Conservation (phyloP, 2,797 vertebrate species). For the Enteromius argenteus region DNA sequence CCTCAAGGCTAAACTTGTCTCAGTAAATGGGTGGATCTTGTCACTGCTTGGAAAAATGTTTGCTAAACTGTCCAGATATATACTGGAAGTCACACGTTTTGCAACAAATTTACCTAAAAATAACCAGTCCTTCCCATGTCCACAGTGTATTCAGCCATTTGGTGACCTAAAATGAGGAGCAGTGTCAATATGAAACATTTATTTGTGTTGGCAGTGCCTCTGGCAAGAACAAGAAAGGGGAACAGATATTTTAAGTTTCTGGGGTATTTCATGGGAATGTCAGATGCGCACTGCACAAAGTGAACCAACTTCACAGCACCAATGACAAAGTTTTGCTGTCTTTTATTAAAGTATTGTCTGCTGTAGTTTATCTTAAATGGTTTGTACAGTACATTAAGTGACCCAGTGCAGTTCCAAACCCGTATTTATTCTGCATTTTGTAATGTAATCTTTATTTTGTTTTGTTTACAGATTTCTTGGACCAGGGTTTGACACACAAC, state of each 20-base stretch:
- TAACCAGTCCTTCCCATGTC: conserved; percentile 8
- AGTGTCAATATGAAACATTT: conserved; percentile 31
- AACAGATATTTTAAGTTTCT: conserved; percentile 37
- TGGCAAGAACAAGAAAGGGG: conserved; percentile 38
- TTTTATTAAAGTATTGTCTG: neutral
- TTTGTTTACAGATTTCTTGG: neutral
- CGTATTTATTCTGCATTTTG: neutral
- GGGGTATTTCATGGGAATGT: conserved; percentile 6
- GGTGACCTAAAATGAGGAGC: conserved; percentile 37
- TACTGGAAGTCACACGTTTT: conserved; percentile 20
- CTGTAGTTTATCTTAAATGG: neutral
- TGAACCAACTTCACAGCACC: neutral
- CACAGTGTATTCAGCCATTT: conserved; percentile 18
- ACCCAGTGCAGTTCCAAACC: neutral
- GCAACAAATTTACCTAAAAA: conserved; percentile 18
- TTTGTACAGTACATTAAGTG: neutral
- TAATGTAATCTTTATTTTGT: neutral
- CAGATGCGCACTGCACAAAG: neutral
- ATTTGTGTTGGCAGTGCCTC: conserved; percentile 20
- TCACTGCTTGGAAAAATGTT: conserved; percentile 11
- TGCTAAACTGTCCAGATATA: conserved; percentile 26
- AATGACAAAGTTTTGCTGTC: neutral
- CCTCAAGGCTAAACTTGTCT: conserved; percentile 43
- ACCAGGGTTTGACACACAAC: neutral
- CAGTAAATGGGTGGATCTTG: conserved; percentile 16